Conservation (phyloP, 2,888 invertebrate species). For the Drosophila koepferae region DNA sequence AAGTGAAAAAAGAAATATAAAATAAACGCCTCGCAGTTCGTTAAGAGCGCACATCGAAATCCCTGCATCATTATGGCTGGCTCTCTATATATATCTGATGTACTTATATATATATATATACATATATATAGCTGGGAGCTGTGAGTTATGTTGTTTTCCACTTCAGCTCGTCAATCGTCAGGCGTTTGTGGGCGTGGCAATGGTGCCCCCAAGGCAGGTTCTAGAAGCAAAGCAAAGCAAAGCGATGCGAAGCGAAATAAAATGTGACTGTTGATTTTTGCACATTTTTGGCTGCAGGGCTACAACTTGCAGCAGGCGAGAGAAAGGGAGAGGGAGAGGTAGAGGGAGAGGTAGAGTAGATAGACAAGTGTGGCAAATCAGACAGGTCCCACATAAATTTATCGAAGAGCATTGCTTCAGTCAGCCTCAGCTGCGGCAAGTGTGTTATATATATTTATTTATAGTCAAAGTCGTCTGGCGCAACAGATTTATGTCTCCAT, state of each 20-base stretch:
- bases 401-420: conserved; percentile 36
- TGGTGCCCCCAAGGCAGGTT: conserved; percentile 37
- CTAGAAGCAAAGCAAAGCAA: conserved; percentile 27
- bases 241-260: conserved; percentile 44
- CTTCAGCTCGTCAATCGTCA: conserved; percentile 62
- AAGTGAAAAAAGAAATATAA: not conserved
- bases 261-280: conserved; percentile 65
- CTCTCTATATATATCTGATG: conserved; percentile 12
- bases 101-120: conserved; percentile 4
- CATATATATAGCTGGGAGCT: conserved; percentile 4
- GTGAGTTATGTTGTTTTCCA: conserved; percentile 32
- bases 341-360: not conserved
- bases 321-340: not conserved
- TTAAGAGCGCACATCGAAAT: conserved; percentile 38
- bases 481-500: conserved; percentile 49
- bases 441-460: conserved; percentile 69
- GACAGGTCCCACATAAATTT: conserved; percentile 61
- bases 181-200: conserved; percentile 27
- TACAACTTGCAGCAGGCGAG: not conserved
- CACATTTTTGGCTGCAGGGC: conserved; percentile 32
- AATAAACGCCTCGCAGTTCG: conserved; percentile 29
- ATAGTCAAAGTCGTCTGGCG: conserved; percentile 59
- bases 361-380: conserved; percentile 21
- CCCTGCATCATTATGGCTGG: conserved; percentile 42
- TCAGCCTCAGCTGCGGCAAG: conserved; percentile 45